Evolutionary conservation across 2,888 invertebrate species (phyloP), one percentile per base, ranked within the genome.

Genomic region (Spilosoma lubricipeda): DNA sequence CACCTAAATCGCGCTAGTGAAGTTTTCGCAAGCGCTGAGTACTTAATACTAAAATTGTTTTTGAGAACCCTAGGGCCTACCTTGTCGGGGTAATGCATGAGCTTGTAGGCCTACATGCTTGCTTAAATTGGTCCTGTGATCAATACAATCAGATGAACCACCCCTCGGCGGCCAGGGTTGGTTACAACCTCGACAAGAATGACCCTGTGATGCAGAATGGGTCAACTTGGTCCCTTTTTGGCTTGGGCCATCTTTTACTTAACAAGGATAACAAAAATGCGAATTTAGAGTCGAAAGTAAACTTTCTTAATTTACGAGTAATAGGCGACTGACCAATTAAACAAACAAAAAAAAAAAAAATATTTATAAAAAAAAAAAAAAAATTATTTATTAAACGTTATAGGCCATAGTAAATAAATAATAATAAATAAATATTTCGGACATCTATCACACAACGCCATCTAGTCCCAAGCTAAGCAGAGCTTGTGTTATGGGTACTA

Each of bases 51-150:
- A 66, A 39, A 66, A n/a, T 13, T 23, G 13, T 2, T 5, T n/a
- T 7, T 15, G 13, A 5, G n/a, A n/a, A 66, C 13, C 23, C n/a
- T 3, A n/a, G 39, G 39, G 36, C 36, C 65, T 11, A 39, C 7
- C 66, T 42, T 36, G n/a, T n/a, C 66, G 8, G 3, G 39, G 66
- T 36, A n/a, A 45, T 15, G 15, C 76, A 70, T 76, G 78, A 70
- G n/a, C 36, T 9, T 11, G 15, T 36, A 42, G 27, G 15, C 42
- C 42, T 45, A 45, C 45, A 45, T 45, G 3, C 66, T 7, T 27
- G 15, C 15, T 7, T 39, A 39, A 67, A 27, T 42, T 39, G 66
- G n/a, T 23, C 13, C 7, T 23, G 5, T 20, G 20, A 52, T 23
- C 52, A 52, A 52, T 23, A 8, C 7, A 68, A 63, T 42, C n/a